phyloP scores from a whole-genome alignment of 2,888 invertebrate genomes.

The Trichogramma evanescens region DNA sequence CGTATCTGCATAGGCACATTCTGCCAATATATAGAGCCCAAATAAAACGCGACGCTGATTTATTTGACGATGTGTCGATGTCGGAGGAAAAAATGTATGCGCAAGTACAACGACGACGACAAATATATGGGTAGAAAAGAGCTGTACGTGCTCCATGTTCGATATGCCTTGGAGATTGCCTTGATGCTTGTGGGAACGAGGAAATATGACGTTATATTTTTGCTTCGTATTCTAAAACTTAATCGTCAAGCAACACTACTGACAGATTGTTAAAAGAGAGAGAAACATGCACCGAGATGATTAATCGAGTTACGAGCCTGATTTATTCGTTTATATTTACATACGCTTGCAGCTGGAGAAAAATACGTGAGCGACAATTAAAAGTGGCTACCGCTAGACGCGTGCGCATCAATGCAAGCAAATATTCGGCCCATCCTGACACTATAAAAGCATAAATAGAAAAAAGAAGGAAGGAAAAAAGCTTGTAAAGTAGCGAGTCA shows the following conservation, averaged over 20 bases:
- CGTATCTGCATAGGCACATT: neutral
- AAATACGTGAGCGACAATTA: too few relatives aligned
- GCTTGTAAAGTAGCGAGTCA: too few relatives aligned
- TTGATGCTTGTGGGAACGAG: neutral
- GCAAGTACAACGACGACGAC: neutral
- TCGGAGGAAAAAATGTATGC: conserved; percentile 3
- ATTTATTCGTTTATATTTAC: too few relatives aligned
- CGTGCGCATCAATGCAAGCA: too few relatives aligned
- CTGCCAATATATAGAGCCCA: neutral
- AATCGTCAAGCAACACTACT: neutral
- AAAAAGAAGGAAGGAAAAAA: too few relatives aligned
- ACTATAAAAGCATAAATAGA: too few relatives aligned
- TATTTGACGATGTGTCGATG: conserved; percentile 15
- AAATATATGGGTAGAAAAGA: too few relatives aligned
- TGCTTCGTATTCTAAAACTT: neutral
- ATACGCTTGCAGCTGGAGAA: too few relatives aligned
- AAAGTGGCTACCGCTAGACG: too few relatives aligned
- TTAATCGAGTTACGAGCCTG: too few relatives aligned
- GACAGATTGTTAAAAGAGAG: neutral
- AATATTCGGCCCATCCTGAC: too few relatives aligned
- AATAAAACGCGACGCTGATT: conserved; percentile 3
- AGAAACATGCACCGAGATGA: neutral
- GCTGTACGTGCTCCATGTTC: too few relatives aligned
- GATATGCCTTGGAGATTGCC: neutral
- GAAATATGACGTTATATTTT: neutral